Evolutionary conservation across 2,113 vertebrate species (phyloP).

Genomic region (Sylvia atricapilla): DNA sequence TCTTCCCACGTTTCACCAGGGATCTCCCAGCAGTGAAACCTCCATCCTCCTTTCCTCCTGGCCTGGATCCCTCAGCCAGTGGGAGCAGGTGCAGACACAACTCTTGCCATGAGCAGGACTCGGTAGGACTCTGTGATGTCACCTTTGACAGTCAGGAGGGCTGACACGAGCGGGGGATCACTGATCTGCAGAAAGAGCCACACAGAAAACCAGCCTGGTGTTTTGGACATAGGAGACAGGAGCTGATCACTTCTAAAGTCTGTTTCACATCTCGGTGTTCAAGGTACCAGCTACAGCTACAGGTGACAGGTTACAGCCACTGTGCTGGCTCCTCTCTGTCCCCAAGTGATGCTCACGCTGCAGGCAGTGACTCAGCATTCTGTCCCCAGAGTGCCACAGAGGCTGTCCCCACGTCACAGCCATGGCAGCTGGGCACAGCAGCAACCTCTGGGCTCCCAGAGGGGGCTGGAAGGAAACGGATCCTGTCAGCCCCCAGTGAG

Average conservation of each 20-base stretch:
- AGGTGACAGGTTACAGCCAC: background rate
- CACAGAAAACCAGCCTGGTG: background rate
- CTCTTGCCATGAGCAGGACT: constrained; percentile 62
- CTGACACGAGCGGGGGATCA: constrained; percentile 72
- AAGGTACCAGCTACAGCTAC: accelerated
- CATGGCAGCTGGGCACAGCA: background rate
- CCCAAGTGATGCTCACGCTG: background rate
- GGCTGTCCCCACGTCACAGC: background rate
- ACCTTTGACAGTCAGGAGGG: constrained; percentile 78
- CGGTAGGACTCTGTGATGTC: constrained; percentile 78
- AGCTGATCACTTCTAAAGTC: background rate
- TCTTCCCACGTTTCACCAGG: background rate
- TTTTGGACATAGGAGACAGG: background rate
- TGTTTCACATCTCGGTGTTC: background rate
- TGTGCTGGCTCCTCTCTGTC: background rate
- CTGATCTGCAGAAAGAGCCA: constrained; percentile 72
- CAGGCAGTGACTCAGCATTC: background rate
- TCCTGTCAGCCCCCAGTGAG: background rate
- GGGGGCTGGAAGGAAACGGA: background rate
- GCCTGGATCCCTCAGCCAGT: background rate
- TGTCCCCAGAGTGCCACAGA: background rate
- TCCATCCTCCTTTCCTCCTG: background rate
- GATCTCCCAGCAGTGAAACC: background rate
- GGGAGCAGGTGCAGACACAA: constrained; percentile 26
- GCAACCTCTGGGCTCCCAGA: background rate